A percentile compares a stretch with the other conserved stretches of the same genome.
Conservation (phyloP, 30 jellyfish, hydroid and myxozoan genomes). For the Hydractinia symbiolongicarpus region DNA sequence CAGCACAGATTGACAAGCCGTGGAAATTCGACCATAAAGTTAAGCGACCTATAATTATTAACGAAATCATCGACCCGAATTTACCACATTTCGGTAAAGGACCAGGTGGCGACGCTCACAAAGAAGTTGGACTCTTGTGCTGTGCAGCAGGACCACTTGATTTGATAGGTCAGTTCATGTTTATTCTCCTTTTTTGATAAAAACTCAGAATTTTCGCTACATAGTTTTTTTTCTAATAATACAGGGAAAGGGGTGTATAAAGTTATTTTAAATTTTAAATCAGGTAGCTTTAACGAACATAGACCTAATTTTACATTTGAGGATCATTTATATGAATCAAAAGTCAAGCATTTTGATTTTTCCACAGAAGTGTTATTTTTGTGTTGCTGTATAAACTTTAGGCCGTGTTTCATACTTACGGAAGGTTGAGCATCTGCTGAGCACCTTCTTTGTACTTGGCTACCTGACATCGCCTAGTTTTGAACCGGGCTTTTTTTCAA, state of each 20-base stretch:
- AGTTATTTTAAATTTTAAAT: background rate
- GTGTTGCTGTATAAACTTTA: too few species aligned
- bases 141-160: conserved; percentile 46
- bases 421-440: background rate
- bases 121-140: conserved; percentile 41
- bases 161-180: conserved; percentile 20
- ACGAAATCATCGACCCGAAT: conserved; percentile 30
- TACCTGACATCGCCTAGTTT: background rate
- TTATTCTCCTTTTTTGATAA: background rate
- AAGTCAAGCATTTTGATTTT: too few species aligned
- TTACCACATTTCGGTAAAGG: conserved; percentile 9
- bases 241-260: background rate
- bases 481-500: background rate
- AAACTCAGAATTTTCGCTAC: too few species aligned
- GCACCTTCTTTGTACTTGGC: background rate
- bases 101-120: conserved; percentile 35
- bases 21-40: conserved; percentile 30
- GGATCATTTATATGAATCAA: too few species aligned
- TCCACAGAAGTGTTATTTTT: too few species aligned
- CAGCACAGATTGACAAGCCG: conserved; percentile 36
- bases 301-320: too few species aligned
- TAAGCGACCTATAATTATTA: conserved; percentile 28
- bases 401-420: too few species aligned
- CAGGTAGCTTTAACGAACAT: too few species aligned
- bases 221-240: background rate